Base-by-base conservation (phyloP, 2,888 invertebrate species). In the Drosophila aldrichi region DNA sequence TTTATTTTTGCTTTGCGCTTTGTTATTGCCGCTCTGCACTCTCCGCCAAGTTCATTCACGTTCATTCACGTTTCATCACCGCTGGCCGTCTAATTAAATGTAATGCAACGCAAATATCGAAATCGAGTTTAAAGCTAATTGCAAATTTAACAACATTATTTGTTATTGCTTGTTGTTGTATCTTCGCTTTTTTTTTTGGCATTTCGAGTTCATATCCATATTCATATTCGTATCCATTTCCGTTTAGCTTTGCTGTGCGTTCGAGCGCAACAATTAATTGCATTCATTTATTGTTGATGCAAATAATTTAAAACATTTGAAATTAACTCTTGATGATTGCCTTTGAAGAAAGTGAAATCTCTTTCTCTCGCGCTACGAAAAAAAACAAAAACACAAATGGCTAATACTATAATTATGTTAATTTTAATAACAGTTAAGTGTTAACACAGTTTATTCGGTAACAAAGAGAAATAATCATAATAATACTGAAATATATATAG, bases 181-280 rank as follows among this genome's bases (percentile, higher is more conserved):
- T 54, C 16, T 48, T 55, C 46, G 49, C 65, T 67, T 77, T 88
- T 8, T 22, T 8, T 82, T 44, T 76, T 41, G 82, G 82, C 56
- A 60, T 62, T 63, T 63, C 36, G 62, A 18, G 20, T 41, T 73
- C 60, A 41, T 40, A 52, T 75, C 65, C 60, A 52, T 52, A 44
- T 62, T 70, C 41, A 43, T 43, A 43, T 43, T 22, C 22, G 5
- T 1, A 62, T 79, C 58, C 80, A 88, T 84, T 84, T 89, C 84
- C 84, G 84, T 85, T 84, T 63, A 64, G 55, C 63, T 73, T 83
- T 43, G 20, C 55, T 38, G 70, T 58, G 82, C 89, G 82, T 66
- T 89, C 74, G 80, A 88, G 88, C 82, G 86, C 67, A 89, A 79
- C 87, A 89, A 79, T 85, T 84, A 89, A 88, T 81, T 81, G 80